Evolutionary conservation across 2,113 vertebrate species (phyloP).

Genomic region (Synodontis membranacea): DNA sequence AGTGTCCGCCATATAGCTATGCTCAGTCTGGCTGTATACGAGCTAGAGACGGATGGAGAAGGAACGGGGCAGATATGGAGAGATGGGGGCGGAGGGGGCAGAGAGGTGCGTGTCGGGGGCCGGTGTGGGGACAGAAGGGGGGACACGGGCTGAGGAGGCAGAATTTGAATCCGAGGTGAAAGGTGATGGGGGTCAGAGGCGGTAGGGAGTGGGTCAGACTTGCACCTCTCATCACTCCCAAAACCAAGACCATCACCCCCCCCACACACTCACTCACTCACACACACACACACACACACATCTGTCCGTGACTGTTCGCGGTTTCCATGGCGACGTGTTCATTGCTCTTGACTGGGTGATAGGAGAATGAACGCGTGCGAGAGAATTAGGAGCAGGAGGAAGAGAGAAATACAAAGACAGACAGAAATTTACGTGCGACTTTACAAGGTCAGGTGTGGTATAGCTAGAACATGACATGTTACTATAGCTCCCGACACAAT

Average conservation of each 20-base stretch:
- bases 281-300: slow-evolving; percentile 65
- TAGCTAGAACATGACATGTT: background rate
- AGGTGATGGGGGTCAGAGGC: slow-evolving; percentile 63
- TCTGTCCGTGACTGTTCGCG: slow-evolving; percentile 70
- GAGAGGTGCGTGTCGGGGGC: slow-evolving; percentile 67
- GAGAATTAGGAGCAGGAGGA: background rate
- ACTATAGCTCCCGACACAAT: background rate
- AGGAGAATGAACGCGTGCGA: slow-evolving; percentile 41
- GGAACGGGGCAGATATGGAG: slow-evolving; percentile 50
- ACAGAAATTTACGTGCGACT: background rate
- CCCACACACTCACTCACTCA: slow-evolving; percentile 49
- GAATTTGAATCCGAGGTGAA: slow-evolving; percentile 70
- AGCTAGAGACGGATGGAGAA: slow-evolving; percentile 65
- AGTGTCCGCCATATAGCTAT: slow-evolving; percentile 62
- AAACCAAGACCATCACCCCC: slow-evolving; percentile 68
- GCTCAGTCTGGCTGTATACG: slow-evolving; percentile 73
- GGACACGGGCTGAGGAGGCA: slow-evolving; percentile 60
- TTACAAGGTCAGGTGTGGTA: background rate
- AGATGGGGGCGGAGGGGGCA: slow-evolving; percentile 62
- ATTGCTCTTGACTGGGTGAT: slow-evolving; percentile 68
- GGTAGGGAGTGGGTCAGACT: slow-evolving; percentile 59
- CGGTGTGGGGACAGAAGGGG: slow-evolving; percentile 47
- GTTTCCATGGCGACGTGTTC: slow-evolving; percentile 74
- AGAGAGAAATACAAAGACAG: background rate
- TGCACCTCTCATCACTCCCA: slow-evolving; percentile 63